These are phyloP conservation scores for Hemicentrotus pulcherrimus DNA, from an alignment of 35 echinoderm and acorn worm species.

Conservation along the genomic window DNA sequence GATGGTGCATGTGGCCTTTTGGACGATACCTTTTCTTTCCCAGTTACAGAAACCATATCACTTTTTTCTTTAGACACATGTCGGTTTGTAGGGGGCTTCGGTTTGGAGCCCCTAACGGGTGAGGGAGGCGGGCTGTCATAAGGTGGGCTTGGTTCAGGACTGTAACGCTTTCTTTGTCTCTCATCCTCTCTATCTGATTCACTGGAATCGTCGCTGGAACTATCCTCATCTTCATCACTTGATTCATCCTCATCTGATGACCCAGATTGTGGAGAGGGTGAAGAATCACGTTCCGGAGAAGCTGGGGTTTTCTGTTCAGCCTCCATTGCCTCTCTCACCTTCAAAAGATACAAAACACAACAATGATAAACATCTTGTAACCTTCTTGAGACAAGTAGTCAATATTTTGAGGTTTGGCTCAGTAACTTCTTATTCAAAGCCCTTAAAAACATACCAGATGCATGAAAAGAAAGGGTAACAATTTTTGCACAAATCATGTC, in stretches of 20 bases:
- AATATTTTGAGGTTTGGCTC: no score
- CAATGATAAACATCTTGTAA: background rate
- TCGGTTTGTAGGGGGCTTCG: background rate
- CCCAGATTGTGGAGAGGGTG: background rate
- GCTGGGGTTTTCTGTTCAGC: background rate
- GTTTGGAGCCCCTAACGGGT: background rate
- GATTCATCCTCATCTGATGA: slow-evolving; percentile 10
- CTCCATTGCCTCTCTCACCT: slow-evolving; percentile 33
- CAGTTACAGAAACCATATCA: background rate
- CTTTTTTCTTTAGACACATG: background rate
- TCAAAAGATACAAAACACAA: background rate
- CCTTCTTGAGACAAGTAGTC: no score
- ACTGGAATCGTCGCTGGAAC: background rate
- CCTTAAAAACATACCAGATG: background rate
- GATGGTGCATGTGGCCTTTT: background rate
- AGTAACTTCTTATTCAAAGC: no score
- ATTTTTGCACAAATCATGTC: no score
- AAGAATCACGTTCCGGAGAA: background rate
- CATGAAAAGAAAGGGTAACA: background rate
- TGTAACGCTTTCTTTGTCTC: background rate
- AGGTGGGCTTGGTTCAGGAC: background rate
- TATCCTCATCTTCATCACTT: background rate
- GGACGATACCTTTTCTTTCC: background rate
- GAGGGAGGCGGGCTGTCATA: background rate
- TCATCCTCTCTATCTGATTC: slow-evolving; percentile 14